Percentiles rank a stretch among this genome's conserved stretches.
Evolutionary conservation across 2,797 vertebrate species (phyloP).

Genomic region (Tarsius wallacei): DNA sequence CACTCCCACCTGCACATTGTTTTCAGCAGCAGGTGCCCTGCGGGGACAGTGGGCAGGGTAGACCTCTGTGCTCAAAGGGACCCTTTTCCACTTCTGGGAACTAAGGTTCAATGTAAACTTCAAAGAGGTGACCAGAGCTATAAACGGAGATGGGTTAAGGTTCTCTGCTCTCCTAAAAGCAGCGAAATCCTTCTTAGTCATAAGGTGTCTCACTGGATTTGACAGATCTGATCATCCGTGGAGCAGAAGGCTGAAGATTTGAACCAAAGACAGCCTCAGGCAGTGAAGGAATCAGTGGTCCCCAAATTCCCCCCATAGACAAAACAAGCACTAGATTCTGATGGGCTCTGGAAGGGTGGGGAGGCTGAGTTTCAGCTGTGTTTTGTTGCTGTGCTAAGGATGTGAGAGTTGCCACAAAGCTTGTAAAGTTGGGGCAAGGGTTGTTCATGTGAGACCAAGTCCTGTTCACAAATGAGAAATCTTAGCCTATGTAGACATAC

Average conservation of each 20-base stretch:
- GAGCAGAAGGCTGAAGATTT: background rate
- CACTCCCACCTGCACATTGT: background rate
- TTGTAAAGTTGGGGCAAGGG: background rate
- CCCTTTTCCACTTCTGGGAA: background rate
- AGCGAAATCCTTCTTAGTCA: background rate
- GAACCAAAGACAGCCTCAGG: background rate
- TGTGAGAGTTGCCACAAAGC: background rate
- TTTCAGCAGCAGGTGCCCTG: background rate
- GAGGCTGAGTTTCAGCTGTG: accelerated
- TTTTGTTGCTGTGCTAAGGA: background rate
- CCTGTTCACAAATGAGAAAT: background rate
- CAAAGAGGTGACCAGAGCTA: background rate
- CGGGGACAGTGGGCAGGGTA: background rate
- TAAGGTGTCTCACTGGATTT: background rate
- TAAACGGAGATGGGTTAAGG: background rate
- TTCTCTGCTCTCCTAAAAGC: background rate
- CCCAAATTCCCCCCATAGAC: background rate
- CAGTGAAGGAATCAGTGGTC: background rate
- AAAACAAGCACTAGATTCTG: background rate
- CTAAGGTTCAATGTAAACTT: background rate
- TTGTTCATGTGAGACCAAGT: background rate
- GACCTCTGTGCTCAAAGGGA: background rate
- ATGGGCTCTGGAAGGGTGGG: too few relatives aligned
- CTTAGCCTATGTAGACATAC: background rate
- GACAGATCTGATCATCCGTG: background rate